Base-by-base conservation (phyloP, 2,888 invertebrate genomes). In the Nomada goodeniana region DNA sequence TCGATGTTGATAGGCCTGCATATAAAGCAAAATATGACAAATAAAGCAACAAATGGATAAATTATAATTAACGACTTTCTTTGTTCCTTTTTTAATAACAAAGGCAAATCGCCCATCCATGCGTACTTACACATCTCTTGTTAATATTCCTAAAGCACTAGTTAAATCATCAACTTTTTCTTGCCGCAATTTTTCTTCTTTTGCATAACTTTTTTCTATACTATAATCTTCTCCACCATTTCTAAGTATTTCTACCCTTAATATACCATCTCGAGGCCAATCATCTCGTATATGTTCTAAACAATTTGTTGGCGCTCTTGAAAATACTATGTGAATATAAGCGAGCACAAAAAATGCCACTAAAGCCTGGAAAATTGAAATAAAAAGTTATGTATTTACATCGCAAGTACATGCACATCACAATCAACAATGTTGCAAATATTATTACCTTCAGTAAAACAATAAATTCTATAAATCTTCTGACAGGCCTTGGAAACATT, bases 211-310 rank as follows among this genome's bases (percentile, higher is more conserved):
- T 88, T 97, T 96, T 92, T 96, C 96, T 91, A 98, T 96, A 85
- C 96, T 96, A 92, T 98, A 98, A 93, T 96, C 96, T 74, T 96
- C 95, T 3, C 95, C 95, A 18, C 96, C 95, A 92, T 96, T 96
- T 86, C 96, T 94, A 73, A 97, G 94, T 89, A 98, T 98, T 94
- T 99, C 98, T 18, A 99, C 98, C 83, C 98, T 95, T 23, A 99
- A 95, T 87, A 99, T 98, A 5, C 99, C 99, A 94, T 98, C 98
- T 82, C 98, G 95, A 0, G 99, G 99, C 99, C 99, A 99, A 15
- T 97, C 96, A 86, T 97, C 96, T 92, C 97, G 96, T 50, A 98
- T 96, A 93, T 98, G 96, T 92, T 98, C 96, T 89, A 99, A 95
- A 93, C 99, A 99, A 89, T 98, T 98, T 73, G 98, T 97, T 10